These are phyloP conservation scores for Hoplostethus atlanticus DNA, from an alignment of 2,797 vertebrate genomes.

Conservation along the genomic window DNA sequence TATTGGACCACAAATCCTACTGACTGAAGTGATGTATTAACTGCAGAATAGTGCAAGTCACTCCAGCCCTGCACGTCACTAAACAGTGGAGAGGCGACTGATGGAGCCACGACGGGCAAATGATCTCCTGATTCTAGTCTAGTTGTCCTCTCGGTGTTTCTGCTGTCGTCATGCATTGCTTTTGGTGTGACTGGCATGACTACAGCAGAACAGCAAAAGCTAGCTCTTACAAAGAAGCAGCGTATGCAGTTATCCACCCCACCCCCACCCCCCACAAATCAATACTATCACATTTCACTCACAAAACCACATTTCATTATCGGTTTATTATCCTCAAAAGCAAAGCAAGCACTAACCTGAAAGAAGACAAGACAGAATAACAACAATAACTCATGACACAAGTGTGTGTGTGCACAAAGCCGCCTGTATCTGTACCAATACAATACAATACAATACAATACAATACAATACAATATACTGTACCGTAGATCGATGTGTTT, in stretches of 20 bases:
- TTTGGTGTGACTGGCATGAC: conserved; percentile 1
- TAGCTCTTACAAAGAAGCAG: neutral
- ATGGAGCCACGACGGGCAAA: conserved; percentile 59
- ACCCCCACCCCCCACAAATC: neutral
- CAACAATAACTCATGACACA: neutral
- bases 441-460: no score
- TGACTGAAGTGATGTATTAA: conserved; percentile 75
- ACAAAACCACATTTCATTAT: neutral
- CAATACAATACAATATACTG: no score
- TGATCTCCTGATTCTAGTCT: conserved; percentile 63
- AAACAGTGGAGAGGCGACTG: conserved; percentile 43
- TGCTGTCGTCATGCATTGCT: conserved; percentile 52
- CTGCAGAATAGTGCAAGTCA: conserved; percentile 79
- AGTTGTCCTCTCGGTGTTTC: conserved; percentile 42
- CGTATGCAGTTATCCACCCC: no score
- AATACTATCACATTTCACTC: neutral
- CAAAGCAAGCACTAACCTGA: neutral
- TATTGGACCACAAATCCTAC: conserved; percentile 23
- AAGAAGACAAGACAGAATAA: neutral
- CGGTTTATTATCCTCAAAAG: neutral
- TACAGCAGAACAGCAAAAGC: neutral
- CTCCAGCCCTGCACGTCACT: conserved; percentile 44
- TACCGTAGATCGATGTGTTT: conserved; percentile 96
- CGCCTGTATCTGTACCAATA: conserved; percentile 20
- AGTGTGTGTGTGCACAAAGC: neutral